A percentile compares a stretch with the other conserved stretches of the same genome.
Conservation (phyloP, 2,113 vertebrate species). For the Oostethus manadensis region DNA sequence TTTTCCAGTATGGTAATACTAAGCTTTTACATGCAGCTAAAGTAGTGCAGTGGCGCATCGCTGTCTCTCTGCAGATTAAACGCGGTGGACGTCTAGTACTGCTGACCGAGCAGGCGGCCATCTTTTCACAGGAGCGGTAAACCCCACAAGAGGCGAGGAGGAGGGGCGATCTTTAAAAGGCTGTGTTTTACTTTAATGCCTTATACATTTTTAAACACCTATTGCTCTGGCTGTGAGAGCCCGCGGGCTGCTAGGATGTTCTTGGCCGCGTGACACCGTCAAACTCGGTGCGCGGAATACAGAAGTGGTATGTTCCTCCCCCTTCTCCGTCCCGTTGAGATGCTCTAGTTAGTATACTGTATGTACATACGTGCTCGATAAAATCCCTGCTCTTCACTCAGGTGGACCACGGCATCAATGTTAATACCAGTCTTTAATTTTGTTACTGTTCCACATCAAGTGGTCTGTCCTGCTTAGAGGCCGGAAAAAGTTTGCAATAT, state of each 20-base stretch:
- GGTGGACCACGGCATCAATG: not conserved
- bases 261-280: slow-evolving; percentile 21
- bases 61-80: not conserved
- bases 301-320: not conserved
- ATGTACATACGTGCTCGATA: not conserved
- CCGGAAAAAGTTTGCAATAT: too few species aligned
- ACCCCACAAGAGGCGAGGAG: not conserved
- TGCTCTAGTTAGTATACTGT: too few species aligned
- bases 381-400: not conserved
- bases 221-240: slow-evolving; percentile 10
- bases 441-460: too few species aligned
- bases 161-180: slow-evolving; percentile 21
- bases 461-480: too few species aligned
- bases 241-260: slow-evolving; percentile 15
- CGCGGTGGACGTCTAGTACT: not conserved
- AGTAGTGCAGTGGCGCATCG: too few species aligned
- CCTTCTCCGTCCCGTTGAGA: not conserved
- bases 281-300: slow-evolving; percentile 1
- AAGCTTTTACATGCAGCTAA: too few species aligned
- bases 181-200: slow-evolving; percentile 51
- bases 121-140: not conserved
- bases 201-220: slow-evolving; percentile 52
- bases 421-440: not conserved
- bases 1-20: too few species aligned
- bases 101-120: not conserved